A percentile compares a stretch with the other conserved stretches of the same genome.
phyloP scores from a whole-genome alignment of 2,888 invertebrate species.

The Tethea ocularis region DNA sequence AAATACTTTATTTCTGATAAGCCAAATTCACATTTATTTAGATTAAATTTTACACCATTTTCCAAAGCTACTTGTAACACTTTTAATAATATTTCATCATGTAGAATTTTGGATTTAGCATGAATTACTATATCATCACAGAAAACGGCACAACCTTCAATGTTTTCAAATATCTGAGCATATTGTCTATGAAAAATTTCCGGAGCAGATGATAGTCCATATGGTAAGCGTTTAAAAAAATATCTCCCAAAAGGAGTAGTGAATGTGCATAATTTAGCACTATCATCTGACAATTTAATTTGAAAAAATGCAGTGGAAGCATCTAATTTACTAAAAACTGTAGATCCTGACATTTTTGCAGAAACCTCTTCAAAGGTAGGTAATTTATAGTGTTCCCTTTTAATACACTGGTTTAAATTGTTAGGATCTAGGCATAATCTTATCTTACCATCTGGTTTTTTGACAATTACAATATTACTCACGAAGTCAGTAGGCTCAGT shows the following conservation, averaged over 20 bases:
- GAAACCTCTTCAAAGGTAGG: slow-evolving; percentile 14
- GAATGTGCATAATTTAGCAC: slow-evolving; percentile 10
- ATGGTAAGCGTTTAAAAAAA: not conserved
- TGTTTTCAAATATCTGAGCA: slow-evolving; percentile 4
- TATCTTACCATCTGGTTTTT: slow-evolving; percentile 9
- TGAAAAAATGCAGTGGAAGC: slow-evolving; percentile 17
- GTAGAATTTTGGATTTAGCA: slow-evolving; percentile 4
- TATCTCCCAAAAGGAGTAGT: slow-evolving; percentile 10
- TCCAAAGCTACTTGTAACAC: slow-evolving; percentile 6
- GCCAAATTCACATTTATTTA: slow-evolving; percentile 15
- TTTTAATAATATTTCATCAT: not conserved
- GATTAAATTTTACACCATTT: slow-evolving; percentile 16
- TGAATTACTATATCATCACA: not conserved
- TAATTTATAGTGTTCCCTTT: slow-evolving; percentile 17
- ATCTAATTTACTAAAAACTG: slow-evolving; percentile 10
- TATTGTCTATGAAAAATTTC: slow-evolving; percentile 5
- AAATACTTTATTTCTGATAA: slow-evolving; percentile 16
- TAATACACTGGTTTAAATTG: slow-evolving; percentile 20
- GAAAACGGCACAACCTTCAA: no score
- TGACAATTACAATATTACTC: slow-evolving; percentile 9
- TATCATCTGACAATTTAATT: slow-evolving; percentile 18
- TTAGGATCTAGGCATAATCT: slow-evolving; percentile 23
- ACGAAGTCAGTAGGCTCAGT: slow-evolving; percentile 6
- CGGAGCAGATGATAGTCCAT: slow-evolving; percentile 1
- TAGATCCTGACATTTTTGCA: not conserved